Percentiles rank a stretch among this genome's conserved stretches.
These are phyloP conservation scores for Leptopilina syphax DNA, from an alignment of 2,888 invertebrate species.

Conservation along the genomic window DNA sequence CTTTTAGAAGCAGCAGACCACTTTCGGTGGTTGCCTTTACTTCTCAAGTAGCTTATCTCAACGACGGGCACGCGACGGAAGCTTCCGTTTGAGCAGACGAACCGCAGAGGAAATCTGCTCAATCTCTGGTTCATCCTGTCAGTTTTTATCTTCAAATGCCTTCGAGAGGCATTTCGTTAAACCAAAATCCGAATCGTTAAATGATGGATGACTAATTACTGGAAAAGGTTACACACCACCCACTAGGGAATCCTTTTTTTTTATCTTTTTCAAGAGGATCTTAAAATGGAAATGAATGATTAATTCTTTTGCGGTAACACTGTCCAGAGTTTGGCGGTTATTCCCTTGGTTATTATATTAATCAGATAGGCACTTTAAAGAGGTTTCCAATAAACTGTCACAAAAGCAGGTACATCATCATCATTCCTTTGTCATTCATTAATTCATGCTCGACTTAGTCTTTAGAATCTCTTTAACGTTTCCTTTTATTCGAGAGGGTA, in stretches of 20 bases:
- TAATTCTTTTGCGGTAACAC: no score
- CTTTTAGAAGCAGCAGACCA: slow-evolving; percentile 26
- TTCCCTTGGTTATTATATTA: background rate
- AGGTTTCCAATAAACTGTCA: background rate
- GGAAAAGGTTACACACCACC: no score
- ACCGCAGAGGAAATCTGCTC: background rate
- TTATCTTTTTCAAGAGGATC: background rate
- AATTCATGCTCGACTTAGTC: slow-evolving; percentile 25
- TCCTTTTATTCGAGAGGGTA: slow-evolving; percentile 30
- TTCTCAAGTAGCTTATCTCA: slow-evolving; percentile 47
- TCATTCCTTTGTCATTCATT: slow-evolving; percentile 7
- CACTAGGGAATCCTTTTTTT: no score
- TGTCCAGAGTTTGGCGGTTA: background rate
- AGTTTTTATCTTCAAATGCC: slow-evolving; percentile 20
- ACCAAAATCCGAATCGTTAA: background rate
- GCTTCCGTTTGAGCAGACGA: slow-evolving; percentile 41
- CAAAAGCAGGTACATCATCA: background rate
- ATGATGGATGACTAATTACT: slow-evolving; percentile 4
- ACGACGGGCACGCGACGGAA: slow-evolving; percentile 58
- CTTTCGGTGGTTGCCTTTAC: slow-evolving; percentile 1
- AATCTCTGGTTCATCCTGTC: slow-evolving; percentile 24
- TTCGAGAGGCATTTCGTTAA: no score
- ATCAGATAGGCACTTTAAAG: background rate
- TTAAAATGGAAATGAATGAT: background rate
- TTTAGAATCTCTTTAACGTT: slow-evolving; percentile 26